Percentiles rank a stretch among this genome's conserved stretches.
phyloP scores from a whole-genome alignment of 1,140 invertebrate genomes.

The Phthorimaea operculella region DNA sequence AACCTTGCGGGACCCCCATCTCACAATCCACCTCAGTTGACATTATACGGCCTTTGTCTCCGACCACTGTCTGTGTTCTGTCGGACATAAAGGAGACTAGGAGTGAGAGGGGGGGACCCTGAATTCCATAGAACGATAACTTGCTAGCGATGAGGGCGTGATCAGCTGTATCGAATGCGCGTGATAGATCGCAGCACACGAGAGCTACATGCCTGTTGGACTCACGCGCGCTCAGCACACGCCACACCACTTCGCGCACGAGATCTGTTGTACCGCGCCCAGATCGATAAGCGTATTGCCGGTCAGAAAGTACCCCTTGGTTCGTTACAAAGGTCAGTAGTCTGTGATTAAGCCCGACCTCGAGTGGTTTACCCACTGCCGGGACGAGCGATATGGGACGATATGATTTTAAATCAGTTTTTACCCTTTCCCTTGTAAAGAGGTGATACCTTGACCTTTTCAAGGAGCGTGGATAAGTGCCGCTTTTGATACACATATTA shows the following conservation, averaged over 20 bases:
- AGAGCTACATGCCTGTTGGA: background rate
- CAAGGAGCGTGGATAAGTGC: background rate
- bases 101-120: background rate
- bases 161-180: no score
- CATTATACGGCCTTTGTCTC: background rate
- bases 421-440: conserved; percentile 6
- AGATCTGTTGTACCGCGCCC: background rate
- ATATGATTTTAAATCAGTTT: background rate
- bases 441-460: background rate
- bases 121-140: background rate
- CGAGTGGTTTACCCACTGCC: conserved; percentile 1
- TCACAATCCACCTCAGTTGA: no score
- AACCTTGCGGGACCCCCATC: no score
- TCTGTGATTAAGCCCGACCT: background rate
- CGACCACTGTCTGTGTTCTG: background rate
- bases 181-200: no score
- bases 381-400: conserved; percentile 6
- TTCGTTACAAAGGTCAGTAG: background rate
- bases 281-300: conserved; percentile 7
- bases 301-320: background rate
- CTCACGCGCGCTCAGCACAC: conserved; percentile 5
- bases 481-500: background rate
- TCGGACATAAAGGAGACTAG: conserved; percentile 1
- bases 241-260: conserved; percentile 5
- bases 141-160: background rate